Evolutionary conservation across 2,113 vertebrate species (phyloP).

Genomic region (Patagioenas fasciata): DNA sequence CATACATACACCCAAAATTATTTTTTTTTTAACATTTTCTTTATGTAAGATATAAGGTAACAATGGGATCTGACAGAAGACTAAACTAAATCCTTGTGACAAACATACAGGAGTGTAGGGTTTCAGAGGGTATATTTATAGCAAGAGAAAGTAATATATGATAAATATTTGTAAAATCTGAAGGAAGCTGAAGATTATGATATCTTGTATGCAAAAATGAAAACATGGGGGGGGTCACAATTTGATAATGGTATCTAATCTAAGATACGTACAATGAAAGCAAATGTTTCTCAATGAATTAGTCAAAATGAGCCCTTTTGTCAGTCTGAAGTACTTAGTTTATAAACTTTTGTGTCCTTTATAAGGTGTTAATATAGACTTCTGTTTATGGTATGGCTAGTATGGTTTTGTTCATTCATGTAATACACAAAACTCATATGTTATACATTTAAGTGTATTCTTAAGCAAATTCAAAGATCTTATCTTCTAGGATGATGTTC

Average conservation of each 20-base stretch:
- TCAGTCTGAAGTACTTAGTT: background rate
- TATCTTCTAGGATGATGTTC: slow-evolving; percentile 82
- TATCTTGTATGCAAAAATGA: background rate
- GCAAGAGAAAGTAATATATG: background rate
- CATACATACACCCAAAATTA: background rate
- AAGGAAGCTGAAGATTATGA: background rate
- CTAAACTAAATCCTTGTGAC: background rate
- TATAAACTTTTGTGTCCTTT: background rate
- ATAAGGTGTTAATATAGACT: rapidly evolving
- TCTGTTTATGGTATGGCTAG: background rate
- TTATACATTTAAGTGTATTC: background rate
- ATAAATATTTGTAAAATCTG: background rate
- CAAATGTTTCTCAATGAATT: background rate
- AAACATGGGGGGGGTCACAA: rapidly evolving
- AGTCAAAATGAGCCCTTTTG: background rate
- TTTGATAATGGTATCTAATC: background rate
- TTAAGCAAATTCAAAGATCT: slow-evolving; percentile 24
- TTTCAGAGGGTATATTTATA: background rate
- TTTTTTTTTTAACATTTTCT: background rate
- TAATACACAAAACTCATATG: background rate
- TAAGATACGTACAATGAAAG: background rate
- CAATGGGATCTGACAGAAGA: background rate
- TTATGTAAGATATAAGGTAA: background rate
- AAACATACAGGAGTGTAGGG: background rate
- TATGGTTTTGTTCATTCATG: background rate